Conservation (phyloP, 2,888 invertebrate genomes). For the Agriopis leucophaearia region DNA sequence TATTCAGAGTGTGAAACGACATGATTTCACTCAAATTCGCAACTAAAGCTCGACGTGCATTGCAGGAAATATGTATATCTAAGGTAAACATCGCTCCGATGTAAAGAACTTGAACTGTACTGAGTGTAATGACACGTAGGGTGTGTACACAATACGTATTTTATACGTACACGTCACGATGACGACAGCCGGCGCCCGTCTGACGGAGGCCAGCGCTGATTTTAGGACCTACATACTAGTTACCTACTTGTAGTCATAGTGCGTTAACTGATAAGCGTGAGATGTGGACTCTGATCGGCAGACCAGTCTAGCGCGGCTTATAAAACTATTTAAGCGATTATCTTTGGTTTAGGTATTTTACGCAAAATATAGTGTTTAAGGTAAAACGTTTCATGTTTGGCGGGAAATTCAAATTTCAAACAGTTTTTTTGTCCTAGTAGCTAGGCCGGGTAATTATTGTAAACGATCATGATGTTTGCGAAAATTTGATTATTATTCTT, state of each 20-base stretch:
- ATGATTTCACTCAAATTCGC: too few relatives aligned
- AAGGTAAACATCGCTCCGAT: conserved; percentile 2
- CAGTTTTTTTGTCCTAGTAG: too few relatives aligned
- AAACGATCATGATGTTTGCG: too few relatives aligned
- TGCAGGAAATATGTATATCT: background rate
- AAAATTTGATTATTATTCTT: too few relatives aligned
- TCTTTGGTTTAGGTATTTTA: background rate
- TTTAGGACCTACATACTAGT: conserved; percentile 44
- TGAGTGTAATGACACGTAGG: conserved; percentile 45
- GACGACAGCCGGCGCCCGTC: conserved; percentile 55
- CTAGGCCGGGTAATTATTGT: too few relatives aligned
- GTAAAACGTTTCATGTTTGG: too few relatives aligned
- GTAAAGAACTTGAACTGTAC: conserved; percentile 15
- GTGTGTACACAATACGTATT: conserved; percentile 46
- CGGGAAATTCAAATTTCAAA: too few relatives aligned
- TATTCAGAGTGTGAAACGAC: too few relatives aligned
- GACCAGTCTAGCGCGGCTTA: background rate
- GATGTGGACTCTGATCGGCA: background rate
- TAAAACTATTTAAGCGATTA: background rate
- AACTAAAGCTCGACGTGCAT: background rate
- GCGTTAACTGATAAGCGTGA: conserved; percentile 18
- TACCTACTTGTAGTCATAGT: background rate
- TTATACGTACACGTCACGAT: conserved; percentile 57
- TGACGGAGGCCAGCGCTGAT: conserved; percentile 45
- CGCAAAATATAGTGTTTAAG: too few relatives aligned